Evolutionary conservation across 2,888 invertebrate genomes (phyloP).

Genomic region (Caenorhabditis imperialis): DNA sequence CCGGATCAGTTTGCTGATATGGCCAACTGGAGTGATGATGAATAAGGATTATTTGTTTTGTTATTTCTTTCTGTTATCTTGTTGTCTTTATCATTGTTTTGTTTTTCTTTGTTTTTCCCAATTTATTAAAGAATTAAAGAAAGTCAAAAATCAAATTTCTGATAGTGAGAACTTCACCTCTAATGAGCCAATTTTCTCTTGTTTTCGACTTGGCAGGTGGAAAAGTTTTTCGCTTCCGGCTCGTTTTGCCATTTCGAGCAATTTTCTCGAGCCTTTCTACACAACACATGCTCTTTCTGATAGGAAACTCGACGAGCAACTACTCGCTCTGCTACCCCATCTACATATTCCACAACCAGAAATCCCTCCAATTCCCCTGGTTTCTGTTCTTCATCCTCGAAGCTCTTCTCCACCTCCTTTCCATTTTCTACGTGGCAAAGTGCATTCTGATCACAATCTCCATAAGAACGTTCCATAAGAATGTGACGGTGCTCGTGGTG

Average conservation of each 20-base stretch:
- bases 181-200: too few relatives aligned
- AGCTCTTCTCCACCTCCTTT: not conserved
- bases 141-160: too few relatives aligned
- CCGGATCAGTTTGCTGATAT: constrained; percentile 61
- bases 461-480: constrained; percentile 3
- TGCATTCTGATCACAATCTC: not conserved
- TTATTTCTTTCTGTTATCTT: constrained; percentile 18
- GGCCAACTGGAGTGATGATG: constrained; percentile 61
- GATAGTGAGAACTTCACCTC: too few relatives aligned
- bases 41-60: constrained; percentile 20
- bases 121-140: constrained; percentile 3
- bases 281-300: too few relatives aligned
- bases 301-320: too few relatives aligned
- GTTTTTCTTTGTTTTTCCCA: not conserved
- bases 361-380: not conserved
- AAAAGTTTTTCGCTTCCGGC: too few relatives aligned
- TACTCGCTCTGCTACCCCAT: not conserved
- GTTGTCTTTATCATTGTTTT: constrained; percentile 12
- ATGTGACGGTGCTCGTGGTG: not conserved
- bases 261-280: too few relatives aligned
- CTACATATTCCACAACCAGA: not conserved
- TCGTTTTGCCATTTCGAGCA: too few relatives aligned
- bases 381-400: not conserved
- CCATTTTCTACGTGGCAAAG: not conserved
- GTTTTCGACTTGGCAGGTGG: too few relatives aligned